phyloP scores from a whole-genome alignment of 2,888 invertebrate genomes.

The Stenchaetothrips biformis region DNA sequence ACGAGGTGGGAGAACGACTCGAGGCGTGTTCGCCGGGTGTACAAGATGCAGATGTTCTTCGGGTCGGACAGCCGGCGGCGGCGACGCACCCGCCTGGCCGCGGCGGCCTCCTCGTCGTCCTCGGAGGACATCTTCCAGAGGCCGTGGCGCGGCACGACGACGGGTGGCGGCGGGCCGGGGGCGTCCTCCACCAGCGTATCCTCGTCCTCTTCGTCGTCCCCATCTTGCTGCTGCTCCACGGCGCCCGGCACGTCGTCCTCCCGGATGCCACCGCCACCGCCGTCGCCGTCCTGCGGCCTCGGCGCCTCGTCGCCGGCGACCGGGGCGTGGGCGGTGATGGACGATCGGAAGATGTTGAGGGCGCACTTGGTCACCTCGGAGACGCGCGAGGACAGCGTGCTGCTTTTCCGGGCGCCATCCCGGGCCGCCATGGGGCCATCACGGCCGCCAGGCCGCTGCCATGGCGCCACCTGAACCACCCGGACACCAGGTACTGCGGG shows the following conservation, averaged over 20 bases:
- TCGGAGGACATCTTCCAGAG: neutral
- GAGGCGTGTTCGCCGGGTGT: slow-evolving; percentile 37
- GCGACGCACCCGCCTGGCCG: slow-evolving; percentile 25
- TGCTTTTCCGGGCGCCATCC: slow-evolving; percentile 31
- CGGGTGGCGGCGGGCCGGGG: neutral
- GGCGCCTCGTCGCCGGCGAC: neutral
- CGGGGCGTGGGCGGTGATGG: slow-evolving; percentile 28
- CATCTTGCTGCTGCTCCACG: no score
- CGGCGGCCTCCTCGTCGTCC: neutral
- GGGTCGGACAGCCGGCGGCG: neutral
- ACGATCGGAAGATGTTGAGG: slow-evolving; percentile 35
- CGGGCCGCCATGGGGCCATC: slow-evolving; percentile 28
- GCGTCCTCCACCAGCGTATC: neutral
- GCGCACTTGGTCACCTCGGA: slow-evolving; percentile 38
- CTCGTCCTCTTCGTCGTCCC: neutral
- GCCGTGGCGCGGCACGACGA: neutral
- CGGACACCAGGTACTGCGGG: neutral
- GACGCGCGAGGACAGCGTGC: slow-evolving; percentile 37
- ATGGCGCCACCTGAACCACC: neutral
- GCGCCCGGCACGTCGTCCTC: neutral
- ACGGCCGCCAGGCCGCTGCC: slow-evolving; percentile 23
- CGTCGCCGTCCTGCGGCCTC: neutral
- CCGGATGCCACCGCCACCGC: neutral
- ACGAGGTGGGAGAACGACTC: slow-evolving; percentile 38
- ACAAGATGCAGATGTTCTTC: slow-evolving; percentile 33